Conservation (phyloP, 2,888 invertebrate species). For the Chrysotoxum bicinctum region DNA sequence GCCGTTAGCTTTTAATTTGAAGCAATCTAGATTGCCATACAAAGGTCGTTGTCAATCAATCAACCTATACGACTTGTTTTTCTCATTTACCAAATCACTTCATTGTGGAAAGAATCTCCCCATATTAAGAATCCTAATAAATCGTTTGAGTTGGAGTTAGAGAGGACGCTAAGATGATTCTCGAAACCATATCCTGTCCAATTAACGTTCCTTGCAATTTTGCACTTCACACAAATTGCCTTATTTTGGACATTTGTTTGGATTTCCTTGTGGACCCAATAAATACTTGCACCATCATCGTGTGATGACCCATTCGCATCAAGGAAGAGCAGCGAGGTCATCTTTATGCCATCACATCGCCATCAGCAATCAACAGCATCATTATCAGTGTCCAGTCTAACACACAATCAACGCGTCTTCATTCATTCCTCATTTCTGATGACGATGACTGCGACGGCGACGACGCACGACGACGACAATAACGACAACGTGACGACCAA, state of each 20-base stretch:
- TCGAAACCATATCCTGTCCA: conserved; percentile 36
- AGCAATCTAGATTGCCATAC: not conserved
- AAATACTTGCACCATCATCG: conserved; percentile 37
- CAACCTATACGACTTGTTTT: not conserved
- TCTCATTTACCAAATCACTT: not conserved
- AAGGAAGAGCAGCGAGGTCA: conserved; percentile 57
- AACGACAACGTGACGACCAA: conserved; percentile 14
- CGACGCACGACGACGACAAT: not conserved
- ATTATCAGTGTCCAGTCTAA: conserved; percentile 56
- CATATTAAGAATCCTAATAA: conserved; percentile 44
- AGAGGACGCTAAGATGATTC: not conserved
- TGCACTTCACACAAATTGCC: conserved; percentile 29
- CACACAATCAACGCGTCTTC: conserved; percentile 65
- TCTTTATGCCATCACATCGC: conserved; percentile 25
- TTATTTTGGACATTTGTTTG: conserved; percentile 47
- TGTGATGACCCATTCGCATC: conserved; percentile 48
- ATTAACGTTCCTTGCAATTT: conserved; percentile 57
- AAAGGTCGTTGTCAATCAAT: conserved; percentile 2
- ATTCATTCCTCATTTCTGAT: conserved; percentile 27
- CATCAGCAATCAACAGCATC: conserved; percentile 55
- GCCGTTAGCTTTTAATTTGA: not conserved
- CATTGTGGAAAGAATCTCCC: conserved; percentile 7
- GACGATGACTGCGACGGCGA: not conserved
- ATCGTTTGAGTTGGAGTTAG: conserved; percentile 22
- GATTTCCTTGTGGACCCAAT: conserved; percentile 41